These are phyloP conservation scores for Eremobia ochroleuca DNA, from an alignment of 2,888 invertebrate species.

Conservation along the genomic window DNA sequence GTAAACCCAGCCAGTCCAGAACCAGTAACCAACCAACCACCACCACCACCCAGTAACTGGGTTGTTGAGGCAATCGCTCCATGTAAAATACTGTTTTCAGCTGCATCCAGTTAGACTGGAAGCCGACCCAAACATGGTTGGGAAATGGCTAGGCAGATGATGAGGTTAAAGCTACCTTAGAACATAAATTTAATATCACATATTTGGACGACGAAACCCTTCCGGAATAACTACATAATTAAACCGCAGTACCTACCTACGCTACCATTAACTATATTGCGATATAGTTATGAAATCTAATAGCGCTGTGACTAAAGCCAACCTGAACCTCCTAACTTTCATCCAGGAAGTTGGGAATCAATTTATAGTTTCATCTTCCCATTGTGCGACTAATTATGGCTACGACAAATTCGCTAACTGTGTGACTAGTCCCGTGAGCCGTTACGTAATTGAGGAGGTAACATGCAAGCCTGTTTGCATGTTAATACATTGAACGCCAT, in stretches of 20 bases:
- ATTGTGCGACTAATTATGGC: conserved; percentile 37
- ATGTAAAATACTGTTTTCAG: too few species aligned
- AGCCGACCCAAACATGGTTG: neutral
- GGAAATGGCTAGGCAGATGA: neutral
- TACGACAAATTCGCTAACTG: conserved; percentile 29
- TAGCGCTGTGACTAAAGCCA: conserved; percentile 29
- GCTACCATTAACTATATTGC: conserved; percentile 6
- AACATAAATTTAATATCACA: neutral
- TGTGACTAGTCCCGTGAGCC: neutral
- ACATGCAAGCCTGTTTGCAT: too few species aligned
- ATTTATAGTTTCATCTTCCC: conserved; percentile 52
- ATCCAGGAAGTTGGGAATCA: conserved; percentile 44
- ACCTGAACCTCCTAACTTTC: conserved; percentile 44
- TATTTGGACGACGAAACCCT: neutral
- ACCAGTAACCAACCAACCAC: neutral
- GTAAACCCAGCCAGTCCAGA: neutral
- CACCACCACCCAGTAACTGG: neutral
- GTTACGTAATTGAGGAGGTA: too few species aligned
- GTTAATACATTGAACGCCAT: too few species aligned
- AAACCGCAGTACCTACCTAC: neutral
- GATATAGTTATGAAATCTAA: conserved; percentile 40
- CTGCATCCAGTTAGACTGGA: neutral
- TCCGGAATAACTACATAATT: neutral
- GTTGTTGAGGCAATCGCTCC: neutral
- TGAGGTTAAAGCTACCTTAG: neutral